phyloP scores from a whole-genome alignment of 37 sponge, comb jelly and placozoan species.

The Agelas oroides region DNA sequence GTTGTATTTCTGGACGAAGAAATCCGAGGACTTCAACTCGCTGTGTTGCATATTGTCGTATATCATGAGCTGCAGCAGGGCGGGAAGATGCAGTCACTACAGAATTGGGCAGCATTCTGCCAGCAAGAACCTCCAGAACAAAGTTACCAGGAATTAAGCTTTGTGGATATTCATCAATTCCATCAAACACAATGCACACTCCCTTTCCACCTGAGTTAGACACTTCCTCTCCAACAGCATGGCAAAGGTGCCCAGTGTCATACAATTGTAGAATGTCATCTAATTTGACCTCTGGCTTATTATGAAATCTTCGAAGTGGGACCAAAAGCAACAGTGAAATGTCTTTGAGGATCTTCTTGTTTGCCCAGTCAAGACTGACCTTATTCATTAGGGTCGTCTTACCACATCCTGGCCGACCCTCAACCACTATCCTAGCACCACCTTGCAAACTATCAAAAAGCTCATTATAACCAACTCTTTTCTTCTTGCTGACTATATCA shows the following conservation, averaged over 20 bases:
- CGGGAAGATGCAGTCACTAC: slow-evolving; percentile 25
- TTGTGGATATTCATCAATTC: slow-evolving; percentile 35
- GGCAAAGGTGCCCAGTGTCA: no score
- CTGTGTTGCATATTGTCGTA: neutral
- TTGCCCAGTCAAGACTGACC: neutral
- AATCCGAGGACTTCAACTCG: slow-evolving; percentile 35
- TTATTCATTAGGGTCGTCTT: neutral
- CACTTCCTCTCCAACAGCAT: no score
- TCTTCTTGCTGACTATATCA: neutral
- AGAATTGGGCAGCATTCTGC: neutral
- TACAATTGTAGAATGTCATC: no score
- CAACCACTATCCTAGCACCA: neutral
- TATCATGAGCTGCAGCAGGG: neutral
- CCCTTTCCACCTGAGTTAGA: no score
- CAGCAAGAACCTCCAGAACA: neutral
- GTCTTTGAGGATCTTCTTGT: no score
- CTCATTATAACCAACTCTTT: neutral
- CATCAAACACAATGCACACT: slow-evolving; percentile 20
- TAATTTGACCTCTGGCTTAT: neutral
- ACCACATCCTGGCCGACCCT: neutral
- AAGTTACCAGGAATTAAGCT: neutral
- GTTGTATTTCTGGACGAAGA: slow-evolving; percentile 8
- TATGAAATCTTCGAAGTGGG: neutral
- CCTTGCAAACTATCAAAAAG: neutral
- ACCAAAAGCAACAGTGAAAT: neutral